phyloP scores from a whole-genome alignment of 2,113 vertebrate species.

The Sylvilagus bachmani region DNA sequence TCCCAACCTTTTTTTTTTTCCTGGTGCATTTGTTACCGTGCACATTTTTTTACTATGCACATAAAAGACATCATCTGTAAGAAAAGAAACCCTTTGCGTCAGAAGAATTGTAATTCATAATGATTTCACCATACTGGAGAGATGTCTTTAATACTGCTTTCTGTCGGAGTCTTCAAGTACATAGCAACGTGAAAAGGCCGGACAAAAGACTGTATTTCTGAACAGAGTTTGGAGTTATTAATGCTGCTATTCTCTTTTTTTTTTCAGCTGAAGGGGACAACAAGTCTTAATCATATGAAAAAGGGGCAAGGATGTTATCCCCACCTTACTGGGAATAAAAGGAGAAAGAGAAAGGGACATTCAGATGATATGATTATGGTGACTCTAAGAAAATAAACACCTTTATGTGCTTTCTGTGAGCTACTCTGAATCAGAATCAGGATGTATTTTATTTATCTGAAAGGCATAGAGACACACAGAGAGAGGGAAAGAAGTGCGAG shows the following conservation, averaged over 20 bases:
- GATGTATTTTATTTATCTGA: slow-evolving; percentile 4
- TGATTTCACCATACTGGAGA: slow-evolving; percentile 67
- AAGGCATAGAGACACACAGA: too few species aligned
- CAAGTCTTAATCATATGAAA: slow-evolving; percentile 74
- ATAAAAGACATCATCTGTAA: slow-evolving; percentile 66
- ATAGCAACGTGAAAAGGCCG: slow-evolving; percentile 40
- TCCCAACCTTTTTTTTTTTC: slow-evolving; percentile 29
- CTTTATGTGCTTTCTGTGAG: not conserved
- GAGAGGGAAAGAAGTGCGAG: too few species aligned
- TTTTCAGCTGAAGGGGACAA: slow-evolving; percentile 73
- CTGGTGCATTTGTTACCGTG: slow-evolving; percentile 63
- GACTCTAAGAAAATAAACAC: slow-evolving; percentile 41
- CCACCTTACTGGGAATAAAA: slow-evolving; percentile 60
- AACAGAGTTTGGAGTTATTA: not conserved
- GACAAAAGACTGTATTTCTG: slow-evolving; percentile 14
- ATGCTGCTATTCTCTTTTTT: slow-evolving; percentile 55
- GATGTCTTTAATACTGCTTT: slow-evolving; percentile 56
- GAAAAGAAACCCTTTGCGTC: slow-evolving; percentile 64
- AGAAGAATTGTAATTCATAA: slow-evolving; percentile 63
- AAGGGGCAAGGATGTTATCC: slow-evolving; percentile 44
- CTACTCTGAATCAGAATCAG: slow-evolving; percentile 47
- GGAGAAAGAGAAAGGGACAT: slow-evolving; percentile 3
- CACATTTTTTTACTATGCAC: slow-evolving; percentile 72
- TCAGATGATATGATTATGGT: slow-evolving; percentile 63
- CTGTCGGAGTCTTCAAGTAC: not conserved